Evolutionary conservation across 2,888 invertebrate species (phyloP), one percentile per base, ranked within the genome.

Genomic region (Bimastos eiseni): DNA sequence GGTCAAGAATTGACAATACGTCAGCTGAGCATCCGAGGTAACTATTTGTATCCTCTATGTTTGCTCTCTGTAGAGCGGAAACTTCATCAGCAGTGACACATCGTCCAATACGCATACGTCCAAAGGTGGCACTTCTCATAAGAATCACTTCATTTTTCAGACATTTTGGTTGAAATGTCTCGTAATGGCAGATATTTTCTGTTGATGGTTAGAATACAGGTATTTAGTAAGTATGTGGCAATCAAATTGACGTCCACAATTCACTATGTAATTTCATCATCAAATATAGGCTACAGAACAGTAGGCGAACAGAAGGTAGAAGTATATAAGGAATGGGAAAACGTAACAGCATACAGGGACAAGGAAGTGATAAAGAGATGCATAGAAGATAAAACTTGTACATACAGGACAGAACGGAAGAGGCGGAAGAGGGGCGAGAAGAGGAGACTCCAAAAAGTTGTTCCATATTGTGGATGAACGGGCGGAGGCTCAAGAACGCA

Each of bases 1-100:
- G 24, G 37, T 90, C 90, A 21, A 89, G 34, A 21, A 89, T 83
- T 21, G 36, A 30, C 33, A 89, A 34, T 0, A 89, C 89, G 83
- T 90, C 90, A 15, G 37, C 89, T 33, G 84, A 44, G 41, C 90
- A 90, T 17, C 90, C 90, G 17, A 90, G 19, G 33, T 88, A 88
- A 34, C 33, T 24, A 21, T 24, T 13, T 44, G 37, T n/a, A 41
- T 41, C 49, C 33, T 44, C 86, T 0, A 86, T 15, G 5, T 6
- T 36, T 84, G 21, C 86, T 70, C 11, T 70, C n/a, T 70, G 70
- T 11, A 70, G n/a, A 70, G 4, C 11, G 30, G 84, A 24, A 33
- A 90, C 36, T 44, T 90, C 55, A 11, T 88, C 24, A 33, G 30
- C 44, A n/a, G 86, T 88, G 36, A 90, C 88, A 49, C 90, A 90